A percentile compares a stretch with the other conserved stretches of the same genome.
These are phyloP conservation scores for Physeter macrocephalus DNA, from an alignment of 2,113 vertebrate species.

Conservation along the genomic window DNA sequence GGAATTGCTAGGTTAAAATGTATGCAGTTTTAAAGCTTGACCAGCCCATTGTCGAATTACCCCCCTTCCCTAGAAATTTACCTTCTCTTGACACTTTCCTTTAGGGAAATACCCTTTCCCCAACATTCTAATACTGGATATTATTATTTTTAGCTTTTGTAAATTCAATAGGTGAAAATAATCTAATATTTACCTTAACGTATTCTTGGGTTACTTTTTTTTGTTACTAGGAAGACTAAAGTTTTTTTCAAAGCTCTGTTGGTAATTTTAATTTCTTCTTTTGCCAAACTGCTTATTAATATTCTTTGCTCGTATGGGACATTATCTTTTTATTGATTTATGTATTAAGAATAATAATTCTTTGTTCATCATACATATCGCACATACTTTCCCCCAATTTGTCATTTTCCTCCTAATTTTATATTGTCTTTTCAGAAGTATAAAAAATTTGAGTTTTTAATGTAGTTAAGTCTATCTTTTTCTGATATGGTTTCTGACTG, in stretches of 20 bases:
- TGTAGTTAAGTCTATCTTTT: background rate
- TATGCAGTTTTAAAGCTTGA: background rate
- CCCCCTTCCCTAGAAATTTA: background rate
- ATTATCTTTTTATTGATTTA: background rate
- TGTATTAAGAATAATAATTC: background rate
- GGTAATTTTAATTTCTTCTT: background rate
- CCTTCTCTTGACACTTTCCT: background rate
- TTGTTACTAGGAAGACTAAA: background rate
- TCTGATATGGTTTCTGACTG: background rate
- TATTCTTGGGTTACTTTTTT: background rate
- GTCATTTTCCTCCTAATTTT: background rate
- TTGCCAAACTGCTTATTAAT: background rate
- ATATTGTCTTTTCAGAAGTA: background rate
- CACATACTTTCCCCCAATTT: background rate
- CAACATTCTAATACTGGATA: background rate
- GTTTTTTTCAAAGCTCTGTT: background rate
- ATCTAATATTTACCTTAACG: background rate
- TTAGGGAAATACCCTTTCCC: background rate
- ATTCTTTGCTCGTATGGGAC: background rate
- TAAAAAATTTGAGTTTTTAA: background rate
- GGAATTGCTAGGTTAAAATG: background rate
- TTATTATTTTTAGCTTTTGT: background rate
- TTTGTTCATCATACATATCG: background rate
- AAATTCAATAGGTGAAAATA: background rate
- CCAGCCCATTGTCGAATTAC: background rate